phyloP scores from a whole-genome alignment of 2,797 vertebrate species.

The Hyperoplus immaculatus region DNA sequence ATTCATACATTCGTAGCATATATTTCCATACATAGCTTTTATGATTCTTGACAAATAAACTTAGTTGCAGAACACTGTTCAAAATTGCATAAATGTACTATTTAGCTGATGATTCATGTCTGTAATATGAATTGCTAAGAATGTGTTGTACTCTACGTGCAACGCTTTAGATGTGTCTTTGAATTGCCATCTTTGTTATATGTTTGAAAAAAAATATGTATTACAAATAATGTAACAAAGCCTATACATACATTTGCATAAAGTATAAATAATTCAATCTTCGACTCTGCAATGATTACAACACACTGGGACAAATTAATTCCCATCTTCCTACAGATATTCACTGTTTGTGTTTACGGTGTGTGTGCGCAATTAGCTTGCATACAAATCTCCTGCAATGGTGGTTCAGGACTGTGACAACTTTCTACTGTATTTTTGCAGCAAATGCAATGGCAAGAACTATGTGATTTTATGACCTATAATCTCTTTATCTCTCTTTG shows the following conservation, averaged over 20 bases:
- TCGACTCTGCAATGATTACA: neutral
- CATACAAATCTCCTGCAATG: neutral
- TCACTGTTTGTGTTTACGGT: neutral
- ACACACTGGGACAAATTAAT: neutral
- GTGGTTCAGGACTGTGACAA: neutral
- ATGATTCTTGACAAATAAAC: neutral
- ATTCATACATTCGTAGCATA: neutral
- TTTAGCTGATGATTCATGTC: neutral
- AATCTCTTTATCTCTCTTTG: no score
- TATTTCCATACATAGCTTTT: neutral
- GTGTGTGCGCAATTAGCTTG: neutral
- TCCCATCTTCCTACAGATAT: neutral
- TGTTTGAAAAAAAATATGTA: neutral
- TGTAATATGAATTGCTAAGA: neutral
- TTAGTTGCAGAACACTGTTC: neutral
- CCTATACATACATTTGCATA: constrained; percentile 6
- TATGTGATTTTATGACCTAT: no score
- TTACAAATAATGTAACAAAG: neutral
- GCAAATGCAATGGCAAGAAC: neutral
- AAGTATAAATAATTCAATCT: constrained; percentile 20
- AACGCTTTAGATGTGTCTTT: neutral
- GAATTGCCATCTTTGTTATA: constrained; percentile 14
- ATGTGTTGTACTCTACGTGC: neutral
- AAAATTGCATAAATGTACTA: neutral
- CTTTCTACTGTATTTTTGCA: neutral